These are phyloP conservation scores for Heliconius erato DNA, from an alignment of 2,888 invertebrate genomes.

Conservation along the genomic window DNA sequence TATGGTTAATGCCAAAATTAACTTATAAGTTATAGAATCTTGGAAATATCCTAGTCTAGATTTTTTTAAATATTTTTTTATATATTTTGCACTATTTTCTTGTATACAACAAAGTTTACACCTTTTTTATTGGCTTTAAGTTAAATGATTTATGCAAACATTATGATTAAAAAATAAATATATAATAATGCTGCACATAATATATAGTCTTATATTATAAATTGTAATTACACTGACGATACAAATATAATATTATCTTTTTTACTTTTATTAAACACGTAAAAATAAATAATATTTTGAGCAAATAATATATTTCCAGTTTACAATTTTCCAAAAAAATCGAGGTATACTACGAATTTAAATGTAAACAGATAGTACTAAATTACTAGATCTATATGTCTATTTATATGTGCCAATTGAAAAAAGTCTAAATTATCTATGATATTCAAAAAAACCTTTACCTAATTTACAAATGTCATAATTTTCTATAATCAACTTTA, in stretches of 20 bases:
- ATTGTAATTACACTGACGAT: neutral
- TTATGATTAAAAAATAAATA: neutral
- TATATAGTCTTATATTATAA: neutral
- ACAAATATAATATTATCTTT: neutral
- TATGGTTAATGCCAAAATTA: neutral
- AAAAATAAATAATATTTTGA: neutral
- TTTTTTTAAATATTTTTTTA: neutral
- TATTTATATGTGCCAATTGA: constrained; percentile 21
- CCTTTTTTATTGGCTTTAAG: neutral
- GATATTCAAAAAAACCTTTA: neutral
- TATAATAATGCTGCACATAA: neutral
- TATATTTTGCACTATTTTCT: constrained; percentile 2
- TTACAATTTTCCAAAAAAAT: neutral
- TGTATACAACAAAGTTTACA: neutral
- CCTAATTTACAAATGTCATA: neutral
- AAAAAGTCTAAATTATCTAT: constrained; percentile 2
- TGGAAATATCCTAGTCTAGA: neutral
- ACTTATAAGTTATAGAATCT: neutral
- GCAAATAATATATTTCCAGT: neutral
- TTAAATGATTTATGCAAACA: neutral
- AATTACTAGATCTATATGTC: neutral
- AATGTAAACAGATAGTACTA: constrained; percentile 22
- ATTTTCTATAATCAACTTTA: neutral
- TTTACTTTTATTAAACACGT: neutral
- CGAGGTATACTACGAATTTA: constrained; percentile 20